Evolutionary conservation across 1,140 invertebrate species (phyloP), one percentile per base, ranked within the genome.

Genomic region (Reticulitermes speratus): DNA sequence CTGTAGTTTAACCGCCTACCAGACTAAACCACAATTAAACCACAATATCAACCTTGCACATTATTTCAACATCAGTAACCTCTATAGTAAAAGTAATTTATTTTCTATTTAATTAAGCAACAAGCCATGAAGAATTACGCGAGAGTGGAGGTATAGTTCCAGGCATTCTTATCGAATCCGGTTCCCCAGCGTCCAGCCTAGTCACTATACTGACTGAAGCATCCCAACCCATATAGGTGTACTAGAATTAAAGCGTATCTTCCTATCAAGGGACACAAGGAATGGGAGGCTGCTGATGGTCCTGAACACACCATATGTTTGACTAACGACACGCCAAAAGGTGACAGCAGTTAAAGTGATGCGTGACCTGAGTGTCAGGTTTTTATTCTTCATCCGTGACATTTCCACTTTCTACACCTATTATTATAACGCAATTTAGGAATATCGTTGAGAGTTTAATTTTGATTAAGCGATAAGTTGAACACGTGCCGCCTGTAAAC

Each of bases 361-460:
- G 55, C 55, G 55, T 23, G 55, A 65, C 19, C 7, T 19, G 16
- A 25, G 65, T 30, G 65, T 75, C 25, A 75, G 25, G n/a, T 30
- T 25, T 75, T 75, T 7, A 75, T 30, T 30, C 7, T 75, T 16
- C 65, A 75, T 75, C 65, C 65, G n/a, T 75, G 65, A 30, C 65
- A 75, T 30, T 75, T n/a, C 65, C 65, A 75, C 65, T 75, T 75
- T 75, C 25, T 30, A 75, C 65, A 75, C 65, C 65, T 75, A 75
- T 75, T 75, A 75, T 75, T 75, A 75, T 30, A 30, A 75, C 65
- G n/a, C 65, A 75, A 75, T 75, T 75, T 75, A 30, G 8, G 65
- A 30, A 75, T 75, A 75, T n/a, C 65, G 65, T 75, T 75, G 65
- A 75, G 65, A 30, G 65, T 25, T 75, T 75, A 75, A 75, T 75